Evolutionary conservation across 2,113 vertebrate species (phyloP).

Genomic region (Callorhinus ursinus): DNA sequence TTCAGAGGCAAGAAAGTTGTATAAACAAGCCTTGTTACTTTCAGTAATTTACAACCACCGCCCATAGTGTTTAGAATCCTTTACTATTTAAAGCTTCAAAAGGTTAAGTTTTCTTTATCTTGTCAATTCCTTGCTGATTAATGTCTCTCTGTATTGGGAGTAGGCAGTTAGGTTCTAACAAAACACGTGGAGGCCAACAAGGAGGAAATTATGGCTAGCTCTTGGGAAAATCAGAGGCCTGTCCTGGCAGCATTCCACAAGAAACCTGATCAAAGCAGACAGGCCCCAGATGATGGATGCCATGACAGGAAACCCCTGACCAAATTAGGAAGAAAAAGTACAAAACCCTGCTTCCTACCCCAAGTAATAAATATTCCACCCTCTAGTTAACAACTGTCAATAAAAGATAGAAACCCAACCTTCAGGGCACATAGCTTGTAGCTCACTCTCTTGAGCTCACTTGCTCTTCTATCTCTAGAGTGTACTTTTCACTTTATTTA

Average conservation of each 20-base stretch:
- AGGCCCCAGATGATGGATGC: neutral
- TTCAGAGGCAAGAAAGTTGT: neutral
- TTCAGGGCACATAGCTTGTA: neutral
- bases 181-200: neutral
- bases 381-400: neutral
- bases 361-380: neutral
- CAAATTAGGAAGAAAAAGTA: neutral
- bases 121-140: neutral
- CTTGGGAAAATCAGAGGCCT: neutral
- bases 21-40: neutral
- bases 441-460: neutral
- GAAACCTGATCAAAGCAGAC: neutral
- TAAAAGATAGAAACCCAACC: neutral
- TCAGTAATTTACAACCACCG: neutral
- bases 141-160: neutral
- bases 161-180: neutral
- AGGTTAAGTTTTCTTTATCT: neutral
- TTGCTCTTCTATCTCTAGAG: neutral
- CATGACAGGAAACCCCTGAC: neutral
- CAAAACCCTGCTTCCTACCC: neutral
- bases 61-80: neutral
- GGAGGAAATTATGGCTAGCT: neutral
- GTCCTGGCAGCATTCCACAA: neutral
- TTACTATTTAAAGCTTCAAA: neutral
- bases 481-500: neutral